Evolutionary conservation across 2,888 invertebrate species (phyloP).

Genomic region (Yponomeuta cagnagella): DNA sequence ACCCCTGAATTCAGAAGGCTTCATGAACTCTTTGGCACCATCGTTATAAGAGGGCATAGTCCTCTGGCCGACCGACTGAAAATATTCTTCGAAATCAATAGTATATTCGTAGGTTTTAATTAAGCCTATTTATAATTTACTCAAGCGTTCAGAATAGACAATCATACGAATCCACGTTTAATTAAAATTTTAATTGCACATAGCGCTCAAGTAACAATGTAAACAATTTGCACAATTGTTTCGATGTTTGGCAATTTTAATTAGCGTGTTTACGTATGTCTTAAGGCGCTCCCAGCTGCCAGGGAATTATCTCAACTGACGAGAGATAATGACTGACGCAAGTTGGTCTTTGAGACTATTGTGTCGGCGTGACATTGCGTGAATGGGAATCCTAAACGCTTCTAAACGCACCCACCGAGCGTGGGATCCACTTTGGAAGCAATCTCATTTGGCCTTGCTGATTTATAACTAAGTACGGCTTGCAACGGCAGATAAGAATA

Average conservation of each 20-base stretch:
- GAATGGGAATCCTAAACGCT: not conserved
- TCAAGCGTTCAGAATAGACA: not conserved
- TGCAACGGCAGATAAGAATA: not conserved
- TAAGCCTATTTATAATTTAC: not conserved
- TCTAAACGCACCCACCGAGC: not conserved
- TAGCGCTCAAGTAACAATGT: no score
- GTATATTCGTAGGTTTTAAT: not conserved
- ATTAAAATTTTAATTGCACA: not conserved
- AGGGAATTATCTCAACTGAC: slow-evolving; percentile 29
- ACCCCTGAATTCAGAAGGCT: slow-evolving; percentile 35
- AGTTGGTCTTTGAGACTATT: slow-evolving; percentile 23
- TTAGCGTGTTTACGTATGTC: not conserved
- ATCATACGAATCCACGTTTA: not conserved
- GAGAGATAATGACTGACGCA: slow-evolving; percentile 40
- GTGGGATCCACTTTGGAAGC: slow-evolving; percentile 1
- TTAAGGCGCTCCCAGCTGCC: slow-evolving; percentile 8
- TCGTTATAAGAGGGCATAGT: not conserved
- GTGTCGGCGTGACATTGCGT: slow-evolving; percentile 4
- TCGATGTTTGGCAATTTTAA: not conserved
- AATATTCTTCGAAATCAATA: not conserved
- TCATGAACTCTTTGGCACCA: slow-evolving; percentile 14
- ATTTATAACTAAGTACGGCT: not conserved
- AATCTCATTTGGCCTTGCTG: not conserved
- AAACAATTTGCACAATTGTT: no score
- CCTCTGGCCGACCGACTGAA: slow-evolving; percentile 17